These are phyloP conservation scores for Thalassaphorura encarpata DNA, from an alignment of 1,140 invertebrate species.

Conservation along the genomic window DNA sequence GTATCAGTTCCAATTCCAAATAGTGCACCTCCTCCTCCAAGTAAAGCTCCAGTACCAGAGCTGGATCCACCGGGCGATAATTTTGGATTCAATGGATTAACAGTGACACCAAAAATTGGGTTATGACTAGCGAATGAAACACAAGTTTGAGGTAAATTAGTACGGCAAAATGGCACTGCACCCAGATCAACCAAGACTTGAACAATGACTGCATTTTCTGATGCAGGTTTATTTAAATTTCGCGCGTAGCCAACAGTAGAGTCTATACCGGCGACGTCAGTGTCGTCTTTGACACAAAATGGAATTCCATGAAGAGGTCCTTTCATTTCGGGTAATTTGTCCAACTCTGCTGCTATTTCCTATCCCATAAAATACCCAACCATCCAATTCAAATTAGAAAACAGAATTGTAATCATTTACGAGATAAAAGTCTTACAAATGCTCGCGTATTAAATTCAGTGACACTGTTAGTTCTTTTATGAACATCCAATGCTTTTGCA, in stretches of 20 bases:
- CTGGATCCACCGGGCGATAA: slow-evolving; percentile 12
- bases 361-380: neutral
- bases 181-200: slow-evolving; percentile 34
- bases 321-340: slow-evolving; percentile 23
- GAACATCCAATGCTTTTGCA: slow-evolving; percentile 7
- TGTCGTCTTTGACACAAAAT: slow-evolving; percentile 35
- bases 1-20: slow-evolving; percentile 27
- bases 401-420: neutral
- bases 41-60: slow-evolving; percentile 9
- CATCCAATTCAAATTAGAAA: neutral
- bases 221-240: slow-evolving; percentile 34
- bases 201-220: slow-evolving; percentile 35
- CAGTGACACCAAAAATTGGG: slow-evolving; percentile 16
- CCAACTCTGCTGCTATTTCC: slow-evolving; percentile 32
- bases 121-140: slow-evolving; percentile 29
- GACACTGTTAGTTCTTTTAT: slow-evolving; percentile 11
- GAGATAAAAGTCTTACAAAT: slow-evolving; percentile 1
- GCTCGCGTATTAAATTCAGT: slow-evolving; percentile 26
- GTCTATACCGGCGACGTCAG: slow-evolving; percentile 39
- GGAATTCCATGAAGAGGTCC: slow-evolving; percentile 35
- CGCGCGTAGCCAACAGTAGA: slow-evolving; percentile 37
- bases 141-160: slow-evolving; percentile 35
- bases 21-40: neutral
- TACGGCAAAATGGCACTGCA: slow-evolving; percentile 40
- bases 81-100: slow-evolving; percentile 4